Evolutionary conservation across 2,113 vertebrate species (phyloP).

Genomic region (Lethenteron reissneri): DNA sequence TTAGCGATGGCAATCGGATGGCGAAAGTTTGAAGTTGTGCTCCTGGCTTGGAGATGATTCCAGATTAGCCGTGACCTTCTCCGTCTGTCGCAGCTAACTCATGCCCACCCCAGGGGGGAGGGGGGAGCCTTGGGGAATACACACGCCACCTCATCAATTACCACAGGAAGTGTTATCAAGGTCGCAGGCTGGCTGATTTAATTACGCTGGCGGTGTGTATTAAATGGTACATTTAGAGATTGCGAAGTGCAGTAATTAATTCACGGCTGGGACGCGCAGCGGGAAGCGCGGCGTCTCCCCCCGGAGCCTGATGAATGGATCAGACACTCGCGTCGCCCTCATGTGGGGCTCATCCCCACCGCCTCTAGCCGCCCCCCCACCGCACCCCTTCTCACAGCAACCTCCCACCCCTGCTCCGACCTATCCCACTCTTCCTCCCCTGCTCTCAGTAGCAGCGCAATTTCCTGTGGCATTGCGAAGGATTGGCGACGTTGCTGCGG

Average conservation of each 20-base stretch:
- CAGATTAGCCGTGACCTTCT: too few relatives aligned
- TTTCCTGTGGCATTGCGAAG: background rate
- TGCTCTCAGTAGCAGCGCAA: background rate
- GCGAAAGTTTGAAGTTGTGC: too few relatives aligned
- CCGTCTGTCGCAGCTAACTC: too few relatives aligned
- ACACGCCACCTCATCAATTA: conserved; percentile 4
- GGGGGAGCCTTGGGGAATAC: background rate
- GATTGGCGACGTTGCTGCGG: background rate
- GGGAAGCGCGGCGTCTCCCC: too few relatives aligned
- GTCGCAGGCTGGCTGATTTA: conserved; percentile 5
- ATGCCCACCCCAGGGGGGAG: too few relatives aligned
- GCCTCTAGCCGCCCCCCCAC: background rate
- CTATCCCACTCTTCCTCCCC: background rate
- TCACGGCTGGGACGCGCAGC: conserved; percentile 6
- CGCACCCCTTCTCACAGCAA: background rate
- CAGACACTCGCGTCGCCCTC: background rate
- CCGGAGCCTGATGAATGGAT: background rate
- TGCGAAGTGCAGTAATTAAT: conserved; percentile 6
- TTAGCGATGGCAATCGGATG: too few relatives aligned
- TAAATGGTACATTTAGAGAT: conserved; percentile 5
- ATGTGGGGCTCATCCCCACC: background rate
- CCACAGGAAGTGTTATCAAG: conserved; percentile 6
- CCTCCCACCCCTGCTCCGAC: background rate
- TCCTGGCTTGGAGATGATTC: too few relatives aligned
- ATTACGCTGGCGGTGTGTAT: conserved; percentile 1